phyloP scores from a whole-genome alignment of 2,888 invertebrate genomes.

The Glaucopsyche alexis region DNA sequence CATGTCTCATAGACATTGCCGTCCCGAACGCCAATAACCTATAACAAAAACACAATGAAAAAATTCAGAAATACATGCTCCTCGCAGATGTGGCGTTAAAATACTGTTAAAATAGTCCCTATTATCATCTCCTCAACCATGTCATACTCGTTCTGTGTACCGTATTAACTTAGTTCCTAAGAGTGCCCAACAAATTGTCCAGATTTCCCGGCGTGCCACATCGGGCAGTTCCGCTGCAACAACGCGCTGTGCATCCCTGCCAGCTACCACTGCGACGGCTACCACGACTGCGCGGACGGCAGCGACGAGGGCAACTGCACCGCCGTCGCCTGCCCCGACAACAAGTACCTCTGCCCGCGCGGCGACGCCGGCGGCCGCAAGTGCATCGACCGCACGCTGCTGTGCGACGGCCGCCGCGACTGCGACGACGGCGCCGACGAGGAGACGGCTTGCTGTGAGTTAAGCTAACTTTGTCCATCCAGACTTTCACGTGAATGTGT shows the following conservation, averaged over 20 bases:
- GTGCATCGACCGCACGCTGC: constrained; percentile 92
- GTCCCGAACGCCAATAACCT: too few relatives aligned
- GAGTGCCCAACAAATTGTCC: constrained; percentile 34
- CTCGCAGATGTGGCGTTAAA: too few relatives aligned
- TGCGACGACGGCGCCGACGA: constrained; percentile 96
- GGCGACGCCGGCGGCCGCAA: constrained; percentile 86
- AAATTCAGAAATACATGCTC: too few relatives aligned
- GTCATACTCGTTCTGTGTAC: too few relatives aligned
- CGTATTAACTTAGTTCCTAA: too few relatives aligned
- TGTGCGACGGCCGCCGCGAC: constrained; percentile 94
- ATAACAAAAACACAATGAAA: too few relatives aligned
- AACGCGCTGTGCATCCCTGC: constrained; percentile 96
- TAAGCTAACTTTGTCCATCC: background rate
- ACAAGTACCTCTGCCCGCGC: constrained; percentile 93
- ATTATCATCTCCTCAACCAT: too few relatives aligned
- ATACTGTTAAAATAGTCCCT: too few relatives aligned
- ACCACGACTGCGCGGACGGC: constrained; percentile 94
- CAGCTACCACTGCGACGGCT: constrained; percentile 91
- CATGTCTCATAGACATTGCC: too few relatives aligned
- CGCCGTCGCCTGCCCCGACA: constrained; percentile 91
- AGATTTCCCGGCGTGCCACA: constrained; percentile 94
- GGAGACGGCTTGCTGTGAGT: constrained; percentile 91
- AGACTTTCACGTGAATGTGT: too few relatives aligned
- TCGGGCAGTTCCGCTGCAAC: constrained; percentile 94
- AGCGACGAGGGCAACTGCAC: constrained; percentile 94